Evolutionary conservation across 2,113 vertebrate genomes (phyloP), one percentile per base, ranked within the genome.

Genomic region (Nyctereutes procyonoides): DNA sequence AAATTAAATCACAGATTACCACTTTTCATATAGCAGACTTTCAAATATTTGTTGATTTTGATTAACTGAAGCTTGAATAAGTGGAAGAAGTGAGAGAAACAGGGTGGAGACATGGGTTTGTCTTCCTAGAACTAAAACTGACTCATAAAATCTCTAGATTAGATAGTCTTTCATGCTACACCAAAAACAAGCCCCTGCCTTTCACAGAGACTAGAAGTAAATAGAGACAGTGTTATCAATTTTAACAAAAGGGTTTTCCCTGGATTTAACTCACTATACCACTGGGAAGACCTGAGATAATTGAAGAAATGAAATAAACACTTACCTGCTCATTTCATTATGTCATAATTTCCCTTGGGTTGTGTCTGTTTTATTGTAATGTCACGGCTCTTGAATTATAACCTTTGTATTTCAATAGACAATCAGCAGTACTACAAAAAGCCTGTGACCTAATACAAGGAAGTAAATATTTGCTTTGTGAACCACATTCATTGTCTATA

Each of bases 401-500:
- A 93, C 82, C 81, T 87, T 87, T 97, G 77, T 93, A 81, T 96
- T 96, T 96, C 89, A 93, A 93, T 1, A 96, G 80, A 74, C 96
- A 98, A 93, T 92, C 82, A 87, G 56, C 80, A 81, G 58, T 69
- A 53, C 73, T 67, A 56, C 90, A 91, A 73, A 77, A 85, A 84
- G 90, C 38, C 90, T 96, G 43, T 74, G 83, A 82, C 88, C 58
- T 71, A 90, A 88, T 58, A 93, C 87, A 93, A 97, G 85, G 90
- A 97, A 94, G 96, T 85, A 96, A 98, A 98, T 97, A 96, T 96
- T 96, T 96, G 84, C 77, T 96, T 96, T 95, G 48, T 82, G 85
- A 98, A 86, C 90, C 51, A 82, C 56, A 83, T 28, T 92, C 88
- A 97, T 77, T 88, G 63, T 97, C 93, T 83, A 74, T 65, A 87